phyloP scores from a whole-genome alignment of 2,113 vertebrate genomes.

The Pollimyrus isidori region DNA sequence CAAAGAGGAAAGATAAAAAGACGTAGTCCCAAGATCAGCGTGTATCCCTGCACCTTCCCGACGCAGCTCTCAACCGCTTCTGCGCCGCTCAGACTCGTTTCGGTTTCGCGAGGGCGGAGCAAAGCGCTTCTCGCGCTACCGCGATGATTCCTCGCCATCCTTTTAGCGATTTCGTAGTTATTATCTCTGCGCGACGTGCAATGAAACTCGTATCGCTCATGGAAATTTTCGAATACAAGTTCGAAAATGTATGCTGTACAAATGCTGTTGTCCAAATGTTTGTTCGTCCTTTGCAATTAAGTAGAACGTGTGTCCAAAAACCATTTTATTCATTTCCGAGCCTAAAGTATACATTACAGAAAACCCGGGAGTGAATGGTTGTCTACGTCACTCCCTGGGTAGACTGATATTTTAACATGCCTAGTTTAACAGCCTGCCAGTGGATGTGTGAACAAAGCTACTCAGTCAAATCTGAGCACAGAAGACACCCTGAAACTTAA shows the following conservation, averaged over 20 bases:
- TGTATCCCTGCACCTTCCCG: constrained; percentile 15
- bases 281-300: neutral
- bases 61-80: constrained; percentile 36
- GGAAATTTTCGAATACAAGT: neutral
- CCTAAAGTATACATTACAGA: neutral
- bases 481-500: neutral
- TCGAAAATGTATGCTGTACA: neutral
- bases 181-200: neutral
- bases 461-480: neutral
- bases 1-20: constrained; percentile 31
- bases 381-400: neutral
- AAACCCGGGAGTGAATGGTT: neutral
- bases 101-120: constrained; percentile 55
- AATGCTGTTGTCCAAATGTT: neutral
- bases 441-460: neutral
- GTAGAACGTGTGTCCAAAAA: neutral
- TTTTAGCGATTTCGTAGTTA: neutral
- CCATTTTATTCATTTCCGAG: neutral
- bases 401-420: neutral
- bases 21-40: constrained; percentile 41
- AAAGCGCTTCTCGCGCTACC: constrained; percentile 12
- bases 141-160: neutral
- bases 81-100: constrained; percentile 42
- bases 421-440: neutral
- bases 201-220: too few species aligned